Percentiles rank a stretch among this genome's conserved stretches.
Evolutionary conservation across 2,888 invertebrate genomes (phyloP).

Genomic region (Epistrophe grossulariae): DNA sequence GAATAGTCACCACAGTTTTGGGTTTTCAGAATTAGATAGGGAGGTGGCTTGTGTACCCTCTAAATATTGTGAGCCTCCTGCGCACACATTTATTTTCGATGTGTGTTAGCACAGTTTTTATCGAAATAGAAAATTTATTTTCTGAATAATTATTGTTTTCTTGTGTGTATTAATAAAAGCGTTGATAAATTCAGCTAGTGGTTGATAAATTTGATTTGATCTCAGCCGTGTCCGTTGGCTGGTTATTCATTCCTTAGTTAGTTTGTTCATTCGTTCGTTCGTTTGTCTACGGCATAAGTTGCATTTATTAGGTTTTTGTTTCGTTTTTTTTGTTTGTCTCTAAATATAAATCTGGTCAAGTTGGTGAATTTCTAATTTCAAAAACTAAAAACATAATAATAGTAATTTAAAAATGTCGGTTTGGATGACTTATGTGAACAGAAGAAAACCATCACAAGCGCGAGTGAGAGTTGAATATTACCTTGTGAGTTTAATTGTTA

Average conservation of each 20-base stretch:
- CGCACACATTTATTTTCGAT: constrained; percentile 48
- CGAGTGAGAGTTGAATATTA: constrained; percentile 82
- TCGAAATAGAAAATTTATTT: constrained; percentile 57
- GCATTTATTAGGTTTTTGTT: constrained; percentile 11
- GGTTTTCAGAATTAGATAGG: constrained; percentile 42
- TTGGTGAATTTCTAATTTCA: constrained; percentile 28
- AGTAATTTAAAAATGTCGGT: constrained; percentile 84
- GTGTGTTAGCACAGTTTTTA: constrained; percentile 55
- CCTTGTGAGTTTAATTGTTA: constrained; percentile 82
- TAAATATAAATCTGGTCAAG: constrained; percentile 19
- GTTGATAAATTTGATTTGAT: constrained; percentile 60
- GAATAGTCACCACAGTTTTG: constrained; percentile 38
- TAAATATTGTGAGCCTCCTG: constrained; percentile 35
- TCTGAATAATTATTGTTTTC: neutral
- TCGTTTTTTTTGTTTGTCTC: neutral
- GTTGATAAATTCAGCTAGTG: constrained; percentile 68
- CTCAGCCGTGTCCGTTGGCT: constrained; percentile 36
- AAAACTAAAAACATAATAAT: constrained; percentile 2
- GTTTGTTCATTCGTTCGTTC: neutral
- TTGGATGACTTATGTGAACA: constrained; percentile 86
- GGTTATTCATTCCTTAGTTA: constrained; percentile 28
- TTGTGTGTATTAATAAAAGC: constrained; percentile 55
- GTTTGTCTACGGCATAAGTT: constrained; percentile 9
- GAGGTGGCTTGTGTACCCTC: constrained; percentile 52
- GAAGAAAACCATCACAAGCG: constrained; percentile 77